Evolutionary conservation across 1,140 invertebrate genomes (phyloP), one percentile per base, ranked within the genome.

Genomic region (Octopus sinensis): DNA sequence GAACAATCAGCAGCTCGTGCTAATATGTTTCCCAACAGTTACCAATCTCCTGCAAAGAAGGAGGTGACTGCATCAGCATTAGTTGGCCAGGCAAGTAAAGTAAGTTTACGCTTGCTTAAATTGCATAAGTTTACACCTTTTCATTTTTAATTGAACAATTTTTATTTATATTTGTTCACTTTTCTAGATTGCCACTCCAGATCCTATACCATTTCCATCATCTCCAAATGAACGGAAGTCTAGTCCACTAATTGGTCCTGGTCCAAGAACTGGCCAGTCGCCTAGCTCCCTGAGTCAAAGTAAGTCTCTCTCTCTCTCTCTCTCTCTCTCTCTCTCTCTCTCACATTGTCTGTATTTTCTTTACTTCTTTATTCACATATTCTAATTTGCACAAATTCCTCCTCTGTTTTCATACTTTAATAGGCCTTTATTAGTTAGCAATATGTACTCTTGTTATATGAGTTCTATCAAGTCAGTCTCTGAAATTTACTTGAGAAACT

Each of bases 191-290:
- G 83, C 79, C 76, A 81, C 84, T 7, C 86, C 87, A 76, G 89
- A 89, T 68, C 84, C 88, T 56, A 88, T 89, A 79, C 85, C 88
- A 85, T 89, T 86, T 83, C 87, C 87, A 81, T 82, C 85, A 84
- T 87, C 87, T 51, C 88, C 88, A 82, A 68, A 81, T 23, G 86
- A 87, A 54, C 81, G 82, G 76, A 88, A 87, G 82, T 85, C 85
- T 80, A 87, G 85, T 81, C 85, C 86, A 53, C 77, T 88, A 82
- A 83, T 87, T 75, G 76, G 78, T 53, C 79, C 83, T 54, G 52
- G 52, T 51, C 86, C 85, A 82, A 83, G 84, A 71, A 68, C 83
- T 80, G 83, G 84, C 51, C 84, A 84, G 79, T 79, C 79, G 82
- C 81, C 54, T 43, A 54, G 68, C 73, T 80, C 83, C 43, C 62